Conservation (phyloP, 2,113 vertebrate genomes). For the Poeciliopsis occidentalis region DNA sequence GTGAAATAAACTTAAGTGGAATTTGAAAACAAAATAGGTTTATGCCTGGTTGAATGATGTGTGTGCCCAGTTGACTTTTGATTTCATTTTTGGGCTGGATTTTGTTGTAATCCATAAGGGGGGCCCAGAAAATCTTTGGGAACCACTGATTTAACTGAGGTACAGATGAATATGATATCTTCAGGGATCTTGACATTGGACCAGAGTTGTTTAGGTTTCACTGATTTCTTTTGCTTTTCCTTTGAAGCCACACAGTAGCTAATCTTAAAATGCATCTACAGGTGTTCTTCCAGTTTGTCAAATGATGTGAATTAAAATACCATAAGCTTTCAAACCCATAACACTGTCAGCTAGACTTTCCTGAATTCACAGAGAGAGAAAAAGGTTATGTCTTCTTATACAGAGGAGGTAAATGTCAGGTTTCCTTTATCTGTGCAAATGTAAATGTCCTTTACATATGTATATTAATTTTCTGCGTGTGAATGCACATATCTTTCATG, state of each 20-base stretch:
- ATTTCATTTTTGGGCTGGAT: too few species aligned
- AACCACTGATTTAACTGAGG: too few species aligned
- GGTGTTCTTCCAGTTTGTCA: neutral
- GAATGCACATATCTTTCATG: conserved; percentile 20
- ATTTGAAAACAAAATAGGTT: too few species aligned
- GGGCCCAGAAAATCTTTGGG: too few species aligned
- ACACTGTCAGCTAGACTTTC: too few species aligned
- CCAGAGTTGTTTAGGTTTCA: neutral
- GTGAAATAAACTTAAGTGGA: too few species aligned
- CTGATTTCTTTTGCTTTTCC: neutral
- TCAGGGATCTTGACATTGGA: neutral
- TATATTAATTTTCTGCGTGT: neutral
- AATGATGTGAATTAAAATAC: neutral
- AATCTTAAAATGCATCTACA: neutral
- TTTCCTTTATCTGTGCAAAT: conserved; percentile 1
- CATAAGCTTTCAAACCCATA: neutral
- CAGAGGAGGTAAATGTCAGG: too few species aligned
- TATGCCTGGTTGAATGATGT: too few species aligned
- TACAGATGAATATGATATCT: neutral
- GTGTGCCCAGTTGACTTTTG: too few species aligned
- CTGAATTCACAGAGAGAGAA: too few species aligned
- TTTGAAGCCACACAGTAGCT: neutral
- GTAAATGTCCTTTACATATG: neutral
- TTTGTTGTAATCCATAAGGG: too few species aligned
- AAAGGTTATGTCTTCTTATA: too few species aligned